Evolutionary conservation across 23 tunicate species (phyloP).

Genomic region (Clavelina lepadiformis): DNA sequence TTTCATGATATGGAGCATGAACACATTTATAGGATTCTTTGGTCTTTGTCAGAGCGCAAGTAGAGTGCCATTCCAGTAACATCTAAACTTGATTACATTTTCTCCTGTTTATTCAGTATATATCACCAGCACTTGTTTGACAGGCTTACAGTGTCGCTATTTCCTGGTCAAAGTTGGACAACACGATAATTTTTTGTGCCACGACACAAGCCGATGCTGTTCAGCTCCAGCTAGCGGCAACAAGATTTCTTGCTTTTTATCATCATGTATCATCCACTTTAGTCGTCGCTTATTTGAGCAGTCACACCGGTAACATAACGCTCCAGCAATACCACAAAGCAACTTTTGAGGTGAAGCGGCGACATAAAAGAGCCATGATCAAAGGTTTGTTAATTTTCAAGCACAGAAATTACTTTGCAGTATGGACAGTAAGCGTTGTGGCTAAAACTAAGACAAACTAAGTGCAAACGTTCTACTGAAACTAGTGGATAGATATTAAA

Average conservation of each 20-base stretch:
- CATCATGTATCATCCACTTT: constrained; percentile 32
- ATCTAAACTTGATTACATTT: not conserved
- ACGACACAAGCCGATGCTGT: constrained; percentile 35
- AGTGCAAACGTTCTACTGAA: too few species aligned
- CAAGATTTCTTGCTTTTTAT: constrained; percentile 45
- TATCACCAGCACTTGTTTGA: not conserved
- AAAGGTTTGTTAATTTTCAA: constrained; percentile 57
- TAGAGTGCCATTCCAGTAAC: not conserved
- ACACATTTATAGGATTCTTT: not conserved
- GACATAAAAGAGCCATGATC: constrained; percentile 48
- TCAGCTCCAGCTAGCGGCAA: constrained; percentile 28
- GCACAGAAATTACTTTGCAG: too few species aligned
- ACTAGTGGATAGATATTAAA: too few species aligned
- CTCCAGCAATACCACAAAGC: constrained; percentile 69
- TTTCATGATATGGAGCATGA: too few species aligned
- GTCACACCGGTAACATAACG: constrained; percentile 54
- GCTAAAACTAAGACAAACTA: too few species aligned
- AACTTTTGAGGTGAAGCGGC: constrained; percentile 36
- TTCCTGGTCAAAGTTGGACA: constrained; percentile 69
- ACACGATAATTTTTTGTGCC: constrained; percentile 57
- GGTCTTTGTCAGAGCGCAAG: not conserved
- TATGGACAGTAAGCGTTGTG: too few species aligned
- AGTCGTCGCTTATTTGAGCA: constrained; percentile 38
- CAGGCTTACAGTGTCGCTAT: constrained; percentile 54
- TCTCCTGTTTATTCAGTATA: not conserved